Evolutionary conservation across 30 jellyfish, hydroid and myxozoan species (phyloP), one percentile per base, ranked within the genome.

Genomic region (Chironex yamaguchii): DNA sequence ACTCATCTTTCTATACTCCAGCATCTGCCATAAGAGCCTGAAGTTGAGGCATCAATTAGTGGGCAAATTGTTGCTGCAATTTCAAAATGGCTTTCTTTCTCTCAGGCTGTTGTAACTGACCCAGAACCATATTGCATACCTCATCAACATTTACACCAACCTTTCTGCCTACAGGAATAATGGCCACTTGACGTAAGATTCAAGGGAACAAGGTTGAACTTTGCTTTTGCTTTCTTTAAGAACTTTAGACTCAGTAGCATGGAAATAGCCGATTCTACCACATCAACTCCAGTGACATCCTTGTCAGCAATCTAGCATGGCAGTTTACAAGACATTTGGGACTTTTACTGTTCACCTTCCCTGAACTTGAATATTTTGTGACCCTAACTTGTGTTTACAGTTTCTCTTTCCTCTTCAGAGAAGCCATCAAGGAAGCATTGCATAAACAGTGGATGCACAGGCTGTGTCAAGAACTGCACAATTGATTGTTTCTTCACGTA

Each of bases 381-480:
- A n/a, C n/a, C n/a, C n/a, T n/a, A 31, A 1, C 63, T 50, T 50
- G 48, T 31, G 26, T 20, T 68, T 20, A 29, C 32, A 22, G 34
- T 31, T 20, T 31, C 36, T 29, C 30, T 49, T n/a, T n/a, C n/a
- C 70, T 30, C 71, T 67, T 67, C 26, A 67, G n/a, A 14, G 72
- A 67, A 26, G 25, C n/a, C 11, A 14, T 81, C 29, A 3, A 67
- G 79, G 35, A 64, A 81, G 68, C 50, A 25, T 1, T 65, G 29
- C 23, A 81, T 29, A 30, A 13, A 81, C 88, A 24, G 81, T 62
- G 62, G 73, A 21, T 6, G 89, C 17, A 22, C 71, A 70, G 4
- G 84, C 84, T 34, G 36, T 28, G 84, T 70, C 84, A 0, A 70
- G 84, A 22, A 81, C 87, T 1, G 87, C 81, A 62, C 76, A 65